Evolutionary conservation across 2,888 invertebrate species (phyloP).

Genomic region (Arrhopalites spinosus): DNA sequence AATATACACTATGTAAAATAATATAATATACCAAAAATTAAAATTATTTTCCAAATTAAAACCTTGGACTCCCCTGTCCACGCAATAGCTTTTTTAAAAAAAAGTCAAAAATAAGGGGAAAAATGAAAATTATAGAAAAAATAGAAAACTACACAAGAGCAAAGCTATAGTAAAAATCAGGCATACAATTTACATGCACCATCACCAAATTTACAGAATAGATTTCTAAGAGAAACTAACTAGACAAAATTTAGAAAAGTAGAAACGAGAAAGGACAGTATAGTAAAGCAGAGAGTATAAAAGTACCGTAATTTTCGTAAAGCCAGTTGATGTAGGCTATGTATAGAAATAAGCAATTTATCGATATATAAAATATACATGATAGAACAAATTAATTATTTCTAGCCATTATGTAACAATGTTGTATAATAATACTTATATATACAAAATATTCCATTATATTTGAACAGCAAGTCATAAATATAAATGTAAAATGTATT

Average conservation of each 20-base stretch:
- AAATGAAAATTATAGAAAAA: too few species aligned
- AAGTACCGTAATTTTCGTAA: constrained; percentile 46
- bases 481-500: too few species aligned
- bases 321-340: constrained; percentile 38
- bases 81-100: too few species aligned
- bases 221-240: background rate
- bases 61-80: too few species aligned
- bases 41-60: too few species aligned
- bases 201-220: background rate
- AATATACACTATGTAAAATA: too few species aligned
- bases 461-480: too few species aligned
- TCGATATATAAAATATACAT: background rate
- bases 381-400: background rate
- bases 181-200: background rate
- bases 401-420: background rate
- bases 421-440: too few species aligned
- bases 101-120: too few species aligned
- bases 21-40: too few species aligned
- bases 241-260: background rate
- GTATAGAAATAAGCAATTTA: background rate
- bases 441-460: too few species aligned
- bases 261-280: background rate
- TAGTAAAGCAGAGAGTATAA: background rate
- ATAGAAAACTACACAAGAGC: background rate
- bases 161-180: background rate